These are phyloP conservation scores for Sparus aurata DNA, from an alignment of 2,797 vertebrate genomes.

Conservation along the genomic window DNA sequence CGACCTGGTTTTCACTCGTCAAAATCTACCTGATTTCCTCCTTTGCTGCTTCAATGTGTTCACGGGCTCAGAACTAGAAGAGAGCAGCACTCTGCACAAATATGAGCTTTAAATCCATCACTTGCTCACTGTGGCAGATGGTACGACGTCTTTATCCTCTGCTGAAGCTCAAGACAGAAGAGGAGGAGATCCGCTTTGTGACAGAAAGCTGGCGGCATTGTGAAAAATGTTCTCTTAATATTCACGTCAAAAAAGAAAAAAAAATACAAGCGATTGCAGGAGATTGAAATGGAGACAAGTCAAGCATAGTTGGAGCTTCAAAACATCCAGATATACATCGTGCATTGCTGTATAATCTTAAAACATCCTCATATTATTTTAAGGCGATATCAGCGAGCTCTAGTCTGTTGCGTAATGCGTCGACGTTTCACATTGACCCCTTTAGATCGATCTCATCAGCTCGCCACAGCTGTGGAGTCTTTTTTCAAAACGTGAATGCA, in stretches of 20 bases:
- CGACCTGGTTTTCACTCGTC: too few species aligned
- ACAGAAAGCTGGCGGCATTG: background rate
- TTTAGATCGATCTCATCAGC: background rate
- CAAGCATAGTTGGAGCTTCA: too few species aligned
- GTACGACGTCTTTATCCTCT: background rate
- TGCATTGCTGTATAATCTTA: too few species aligned
- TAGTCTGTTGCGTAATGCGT: too few species aligned
- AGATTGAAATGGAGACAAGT: background rate
- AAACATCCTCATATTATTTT: too few species aligned
- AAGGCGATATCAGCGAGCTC: too few species aligned
- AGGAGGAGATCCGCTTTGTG: background rate
- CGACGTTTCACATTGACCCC: background rate
- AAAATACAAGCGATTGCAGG: background rate
- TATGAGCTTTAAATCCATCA: background rate
- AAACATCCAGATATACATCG: too few species aligned
- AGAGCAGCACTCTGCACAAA: background rate
- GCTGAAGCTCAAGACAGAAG: background rate
- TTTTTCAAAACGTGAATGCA: constrained; percentile 4
- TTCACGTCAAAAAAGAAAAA: too few species aligned
- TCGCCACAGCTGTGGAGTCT: constrained; percentile 3
- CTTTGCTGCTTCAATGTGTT: too few species aligned
- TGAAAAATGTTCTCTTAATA: too few species aligned
- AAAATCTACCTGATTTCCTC: too few species aligned
- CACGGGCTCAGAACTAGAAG: too few species aligned
- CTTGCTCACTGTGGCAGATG: background rate